Base-by-base conservation (phyloP, 2,113 vertebrate genomes). In the Colius striatus region DNA sequence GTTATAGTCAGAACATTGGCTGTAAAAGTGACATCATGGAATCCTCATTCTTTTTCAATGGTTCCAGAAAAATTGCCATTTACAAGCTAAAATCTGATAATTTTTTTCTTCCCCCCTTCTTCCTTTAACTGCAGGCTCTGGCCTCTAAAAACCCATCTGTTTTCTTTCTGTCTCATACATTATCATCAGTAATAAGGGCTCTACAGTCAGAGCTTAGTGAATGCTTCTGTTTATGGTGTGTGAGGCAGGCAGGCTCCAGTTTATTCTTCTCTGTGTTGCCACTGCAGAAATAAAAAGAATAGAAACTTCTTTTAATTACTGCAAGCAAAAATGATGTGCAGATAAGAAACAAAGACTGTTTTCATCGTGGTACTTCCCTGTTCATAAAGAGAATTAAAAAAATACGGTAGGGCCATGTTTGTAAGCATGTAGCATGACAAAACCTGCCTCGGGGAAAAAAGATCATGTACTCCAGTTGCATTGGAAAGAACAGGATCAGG, bases 21-120 rank as follows among this genome's bases (percentile, higher is more conserved):
- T 79, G 61, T 60, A 50, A 55, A 75, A 86, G 57, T 94, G 82
- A 27, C 71, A 79, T 92, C 68, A 62, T 50, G 55, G 71, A 71
- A 82, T 43, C 43, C 53, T 70, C 6, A 0, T 65, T 78, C 62
- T 74, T 80, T 82, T 92, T 57, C 78, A 75, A 5, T 60, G 85
- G 84, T 62, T 90, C 43, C 63, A 58, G 29, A 53, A 54, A 85
- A 87, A 48, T 15, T 71, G 58, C n/a, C 34, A 48, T 65, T 77
- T 66, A 76, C 51, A 79, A 76, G 63, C 62, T 66, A 62, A 87
- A 61, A 86, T 84, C 57, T 48, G 34, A 43, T 58, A 30, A 54
- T 18, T 17, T 25, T 14, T 13, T 47, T 36, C 12, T 41, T 15
- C 41, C 5, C 32, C 34, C 16, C 25, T 48, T 34, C 25, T 66